Conservation (phyloP, 2,797 vertebrate genomes). For the Tenualosa ilisha region DNA sequence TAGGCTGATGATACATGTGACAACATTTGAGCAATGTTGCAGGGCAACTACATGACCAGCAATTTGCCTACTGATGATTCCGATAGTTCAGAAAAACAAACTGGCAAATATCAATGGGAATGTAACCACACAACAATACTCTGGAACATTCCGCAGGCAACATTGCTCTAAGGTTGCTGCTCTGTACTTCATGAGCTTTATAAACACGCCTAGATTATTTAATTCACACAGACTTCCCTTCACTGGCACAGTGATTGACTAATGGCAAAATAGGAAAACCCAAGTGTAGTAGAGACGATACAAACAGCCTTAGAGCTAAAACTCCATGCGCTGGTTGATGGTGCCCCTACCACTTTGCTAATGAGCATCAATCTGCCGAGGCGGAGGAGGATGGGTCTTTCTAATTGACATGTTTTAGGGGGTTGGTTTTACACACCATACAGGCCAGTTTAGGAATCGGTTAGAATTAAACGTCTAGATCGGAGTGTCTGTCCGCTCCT, state of each 20-base stretch:
- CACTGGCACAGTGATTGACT: neutral
- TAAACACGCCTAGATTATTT: no score
- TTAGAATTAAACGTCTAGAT: slow-evolving; percentile 17
- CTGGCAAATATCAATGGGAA: no score
- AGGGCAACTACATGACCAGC: no score
- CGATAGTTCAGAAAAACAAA: no score
- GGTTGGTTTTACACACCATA: neutral
- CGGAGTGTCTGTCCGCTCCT: neutral
- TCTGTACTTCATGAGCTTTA: no score
- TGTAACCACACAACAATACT: no score
- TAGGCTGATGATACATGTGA: no score
- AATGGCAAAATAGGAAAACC: neutral
- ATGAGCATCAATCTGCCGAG: neutral
- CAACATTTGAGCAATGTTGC: no score
- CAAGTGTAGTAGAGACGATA: neutral
- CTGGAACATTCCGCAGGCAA: no score
- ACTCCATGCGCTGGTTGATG: neutral
- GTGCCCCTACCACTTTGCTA: neutral
- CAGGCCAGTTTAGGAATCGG: slow-evolving; percentile 6
- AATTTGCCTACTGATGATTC: no score
- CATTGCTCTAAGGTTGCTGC: no score
- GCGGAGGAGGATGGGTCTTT: neutral
- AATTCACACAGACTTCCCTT: neutral
- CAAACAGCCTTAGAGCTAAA: slow-evolving; percentile 1
- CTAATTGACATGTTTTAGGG: slow-evolving; percentile 16